Base-by-base conservation (phyloP, 2,113 vertebrate species). In the Cyrtonyx montezumae region DNA sequence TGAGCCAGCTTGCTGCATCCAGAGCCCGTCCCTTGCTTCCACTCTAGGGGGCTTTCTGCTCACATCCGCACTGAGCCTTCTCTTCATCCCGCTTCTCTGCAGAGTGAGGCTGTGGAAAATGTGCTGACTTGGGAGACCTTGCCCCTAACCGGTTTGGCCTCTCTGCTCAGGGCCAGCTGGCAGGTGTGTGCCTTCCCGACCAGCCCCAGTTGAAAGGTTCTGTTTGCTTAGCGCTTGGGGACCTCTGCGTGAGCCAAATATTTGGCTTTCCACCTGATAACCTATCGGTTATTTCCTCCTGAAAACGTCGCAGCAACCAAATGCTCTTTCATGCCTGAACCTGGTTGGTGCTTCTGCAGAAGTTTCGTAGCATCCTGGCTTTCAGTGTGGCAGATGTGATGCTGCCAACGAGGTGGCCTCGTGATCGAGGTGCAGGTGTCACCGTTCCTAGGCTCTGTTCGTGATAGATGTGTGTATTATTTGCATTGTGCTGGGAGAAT, bases 261-360 rank as follows among this genome's bases (percentile, higher is more conserved):
- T 96, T 96, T 96, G 83, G 85, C 74, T 96, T 96, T 92, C 95
- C 83, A 93, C 88, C 82, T 86, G 94, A 92, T 95, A 95, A 90
- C 85, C 65, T 75, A 51, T 56, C 0, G 1, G 85, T 93, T 69
- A 46, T 90, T 96, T 96, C 82, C 83, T 90, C 48, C 25, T 65
- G 48, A 28, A 43, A 79, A 16, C 23, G 51, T 82, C 0, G 0
- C 65, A 86, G 73, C 66, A 51, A 73, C 46, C 30, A 36, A 81
- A 76, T 48, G 80, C 51, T 71, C 58, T 42, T 71, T 90, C 40
- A 36, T 79, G 68, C 78, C 84, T 56, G 81, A 43, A 79, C 53
- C 20, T 21, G 40, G 51, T 16, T 40, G 34, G 30, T 20, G 19
- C 65, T 94, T 91, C 68, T 46, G 22, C n/a, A 40, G 59, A 51